Conservation (phyloP, 2,113 vertebrate species). For the Sula dactylatra region DNA sequence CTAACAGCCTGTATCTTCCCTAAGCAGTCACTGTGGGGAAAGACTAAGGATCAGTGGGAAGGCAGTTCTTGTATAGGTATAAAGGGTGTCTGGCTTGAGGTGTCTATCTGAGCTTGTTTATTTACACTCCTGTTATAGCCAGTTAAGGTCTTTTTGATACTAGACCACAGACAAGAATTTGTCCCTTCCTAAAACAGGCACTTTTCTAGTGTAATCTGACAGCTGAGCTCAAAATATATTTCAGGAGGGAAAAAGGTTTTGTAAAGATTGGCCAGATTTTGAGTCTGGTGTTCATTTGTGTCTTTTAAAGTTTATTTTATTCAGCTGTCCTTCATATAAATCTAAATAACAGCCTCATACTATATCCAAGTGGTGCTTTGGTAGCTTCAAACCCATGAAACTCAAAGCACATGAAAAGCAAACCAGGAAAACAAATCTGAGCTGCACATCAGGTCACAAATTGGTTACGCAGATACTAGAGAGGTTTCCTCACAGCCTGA, state of each 20-base stretch:
- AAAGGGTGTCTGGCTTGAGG: background rate
- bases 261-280: background rate
- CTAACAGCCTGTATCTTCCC: background rate
- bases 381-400: background rate
- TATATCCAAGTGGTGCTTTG: background rate
- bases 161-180: background rate
- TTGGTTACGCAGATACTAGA: fast-evolving
- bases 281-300: background rate
- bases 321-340: background rate
- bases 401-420: background rate
- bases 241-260: background rate
- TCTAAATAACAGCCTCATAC: background rate
- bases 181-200: background rate
- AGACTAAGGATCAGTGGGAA: background rate
- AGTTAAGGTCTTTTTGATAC: background rate
- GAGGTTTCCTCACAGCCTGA: background rate
- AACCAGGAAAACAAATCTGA: background rate
- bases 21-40: background rate
- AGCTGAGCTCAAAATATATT: background rate
- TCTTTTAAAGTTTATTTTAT: background rate
- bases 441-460: background rate
- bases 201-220: background rate
- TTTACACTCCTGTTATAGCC: background rate
- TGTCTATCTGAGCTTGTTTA: background rate
- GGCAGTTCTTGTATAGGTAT: background rate